phyloP scores from a whole-genome alignment of 2,113 vertebrate species.

The Grantiella picta region DNA sequence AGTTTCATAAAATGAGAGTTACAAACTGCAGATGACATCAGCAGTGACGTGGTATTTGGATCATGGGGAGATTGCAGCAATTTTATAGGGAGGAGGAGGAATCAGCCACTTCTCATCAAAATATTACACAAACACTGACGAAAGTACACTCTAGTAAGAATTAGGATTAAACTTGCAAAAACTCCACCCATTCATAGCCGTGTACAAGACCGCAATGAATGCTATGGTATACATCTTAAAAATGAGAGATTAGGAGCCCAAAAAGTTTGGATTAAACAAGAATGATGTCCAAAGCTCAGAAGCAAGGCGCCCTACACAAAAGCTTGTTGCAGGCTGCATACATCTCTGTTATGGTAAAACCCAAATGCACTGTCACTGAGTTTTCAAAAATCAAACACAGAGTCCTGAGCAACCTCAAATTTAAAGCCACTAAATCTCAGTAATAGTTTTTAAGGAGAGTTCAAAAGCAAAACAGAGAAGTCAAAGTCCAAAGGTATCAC shows the following conservation, averaged over 20 bases:
- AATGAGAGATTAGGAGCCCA: not conserved
- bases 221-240: not conserved
- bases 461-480: conserved; percentile 71
- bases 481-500: conserved; percentile 66
- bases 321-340: not conserved
- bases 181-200: not conserved
- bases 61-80: not conserved
- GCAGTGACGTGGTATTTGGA: not conserved
- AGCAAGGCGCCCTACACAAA: not conserved
- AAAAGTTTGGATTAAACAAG: not conserved
- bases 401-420: conserved; percentile 25
- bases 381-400: conserved; percentile 30
- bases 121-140: not conserved
- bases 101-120: not conserved
- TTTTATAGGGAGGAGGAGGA: not conserved
- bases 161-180: not conserved
- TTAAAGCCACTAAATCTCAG: conserved; percentile 55
- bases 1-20: not conserved
- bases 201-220: not conserved
- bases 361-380: not conserved
- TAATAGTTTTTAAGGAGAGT: conserved; percentile 70
- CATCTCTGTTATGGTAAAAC: not conserved
- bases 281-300: not conserved
- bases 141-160: not conserved
- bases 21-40: not conserved